Evolutionary conservation across 2,888 invertebrate species (phyloP), one percentile per base, ranked within the genome.

Genomic region (Xylota sylvarum): DNA sequence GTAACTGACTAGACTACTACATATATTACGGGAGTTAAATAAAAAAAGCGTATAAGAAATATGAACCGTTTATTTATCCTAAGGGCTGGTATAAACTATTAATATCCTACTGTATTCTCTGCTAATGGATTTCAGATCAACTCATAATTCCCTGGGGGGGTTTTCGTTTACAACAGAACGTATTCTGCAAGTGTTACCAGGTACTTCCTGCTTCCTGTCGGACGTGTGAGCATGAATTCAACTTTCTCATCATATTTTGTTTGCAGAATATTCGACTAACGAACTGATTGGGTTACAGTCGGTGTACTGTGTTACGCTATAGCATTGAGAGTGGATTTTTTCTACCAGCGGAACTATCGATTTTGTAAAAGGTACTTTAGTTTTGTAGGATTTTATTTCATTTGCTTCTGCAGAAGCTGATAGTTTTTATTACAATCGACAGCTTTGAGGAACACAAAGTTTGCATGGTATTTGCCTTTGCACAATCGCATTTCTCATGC

Each of bases 181-280:
- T 27, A 50, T 19, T 10, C 40, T 19, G 32, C 70, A 43, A 46
- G 58, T 72, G 58, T 35, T 58, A 19, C 30, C 17, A 6, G 17
- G 32, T 52, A 14, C 50, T 37, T 65, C 50, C 50, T 69, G 55
- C 17, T 55, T 46, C 56, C 56, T 56, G 46, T 19, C 27, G 37
- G 48, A 48, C 30, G n/a, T 17, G 43, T 37, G 37, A 27, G 19
- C 35, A 17, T 46, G 17, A 5, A 35, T 40, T 46, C 17, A 50
- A 27, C 30, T 19, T 19, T 37, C 30, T 12, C 35, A 50, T 65
- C 52, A 40, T 14, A 27, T 55, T 27, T 35, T 40, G n/a, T 35
- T n/a, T 70, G 50, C 14, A n/a, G 27, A 14, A 37, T 3, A 23
- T 40, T 55, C 37, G 6, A 52, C 52, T 10, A 37, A 67, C 40